These are phyloP conservation scores for Meloidogyne hapla DNA, from an alignment of 1,140 invertebrate genomes.

Conservation along the genomic window DNA sequence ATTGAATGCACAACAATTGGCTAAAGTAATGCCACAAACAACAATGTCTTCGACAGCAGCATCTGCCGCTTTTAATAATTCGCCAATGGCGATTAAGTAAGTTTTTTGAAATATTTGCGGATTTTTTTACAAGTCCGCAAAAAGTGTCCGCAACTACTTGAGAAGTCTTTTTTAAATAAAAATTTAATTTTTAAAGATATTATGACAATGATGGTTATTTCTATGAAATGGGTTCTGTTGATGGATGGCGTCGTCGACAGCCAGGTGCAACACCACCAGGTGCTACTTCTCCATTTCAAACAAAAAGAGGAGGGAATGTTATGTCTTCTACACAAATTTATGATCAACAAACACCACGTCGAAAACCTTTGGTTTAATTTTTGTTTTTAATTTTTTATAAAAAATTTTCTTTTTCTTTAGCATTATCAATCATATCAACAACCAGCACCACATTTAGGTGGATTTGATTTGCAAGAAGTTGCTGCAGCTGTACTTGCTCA, in stretches of 20 bases:
- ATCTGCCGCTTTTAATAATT: slow-evolving; percentile 19
- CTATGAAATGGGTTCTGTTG: slow-evolving; percentile 61
- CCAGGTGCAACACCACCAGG: slow-evolving; percentile 30
- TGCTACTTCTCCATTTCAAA: slow-evolving; percentile 17
- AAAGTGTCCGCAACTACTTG: slow-evolving; percentile 30
- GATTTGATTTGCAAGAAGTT: slow-evolving; percentile 17
- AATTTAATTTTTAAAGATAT: slow-evolving; percentile 39
- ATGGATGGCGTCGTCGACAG: slow-evolving; percentile 58
- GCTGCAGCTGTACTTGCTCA: background rate
- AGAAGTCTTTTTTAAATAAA: slow-evolving; percentile 4
- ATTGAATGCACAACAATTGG: slow-evolving; percentile 7
- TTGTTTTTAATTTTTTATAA: background rate
- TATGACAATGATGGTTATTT: slow-evolving; percentile 61
- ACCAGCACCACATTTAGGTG: slow-evolving; percentile 15
- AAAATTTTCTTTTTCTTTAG: slow-evolving; percentile 7
- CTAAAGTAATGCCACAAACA: background rate
- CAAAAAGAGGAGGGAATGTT: background rate
- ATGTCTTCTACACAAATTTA: background rate
- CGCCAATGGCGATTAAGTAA: slow-evolving; percentile 36
- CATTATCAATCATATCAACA: slow-evolving; percentile 29
- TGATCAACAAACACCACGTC: slow-evolving; percentile 20
- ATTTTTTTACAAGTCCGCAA: slow-evolving; percentile 17
- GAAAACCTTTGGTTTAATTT: slow-evolving; percentile 28
- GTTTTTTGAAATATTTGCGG: too few species aligned
- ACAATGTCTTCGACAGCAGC: background rate